These are phyloP conservation scores for Centruroides vittatus DNA, from an alignment of 1,140 invertebrate genomes.

Conservation along the genomic window DNA sequence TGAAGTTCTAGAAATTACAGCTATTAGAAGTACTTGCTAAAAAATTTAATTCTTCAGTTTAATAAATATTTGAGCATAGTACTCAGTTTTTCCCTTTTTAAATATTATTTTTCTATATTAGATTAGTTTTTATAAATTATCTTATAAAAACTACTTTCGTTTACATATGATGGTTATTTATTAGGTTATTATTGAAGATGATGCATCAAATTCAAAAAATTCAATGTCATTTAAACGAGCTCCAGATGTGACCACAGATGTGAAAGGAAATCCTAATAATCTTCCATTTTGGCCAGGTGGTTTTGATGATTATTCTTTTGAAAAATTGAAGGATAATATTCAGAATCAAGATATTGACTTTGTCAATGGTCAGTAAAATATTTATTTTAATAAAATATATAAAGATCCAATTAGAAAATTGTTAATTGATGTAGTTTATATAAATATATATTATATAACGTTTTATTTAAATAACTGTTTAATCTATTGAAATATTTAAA, in stretches of 20 bases:
- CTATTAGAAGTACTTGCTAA: too few species aligned
- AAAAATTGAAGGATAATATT: slow-evolving; percentile 22
- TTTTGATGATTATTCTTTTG: slow-evolving; percentile 40
- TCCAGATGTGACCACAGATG: slow-evolving; percentile 38
- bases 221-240: slow-evolving; percentile 55
- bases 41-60: too few species aligned
- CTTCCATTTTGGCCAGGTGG: slow-evolving; percentile 68
- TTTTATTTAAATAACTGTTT: too few species aligned
- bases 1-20: too few species aligned
- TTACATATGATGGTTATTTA: neutral
- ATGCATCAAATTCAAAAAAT: slow-evolving; percentile 50
- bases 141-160: slow-evolving; percentile 1
- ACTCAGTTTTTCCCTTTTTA: too few species aligned
- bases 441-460: too few species aligned
- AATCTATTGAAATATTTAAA: too few species aligned
- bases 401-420: slow-evolving; percentile 5
- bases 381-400: slow-evolving; percentile 11
- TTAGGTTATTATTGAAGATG: slow-evolving; percentile 37
- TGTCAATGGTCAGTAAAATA: slow-evolving; percentile 34
- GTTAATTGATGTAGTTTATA: too few species aligned
- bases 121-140: neutral
- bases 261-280: slow-evolving; percentile 52
- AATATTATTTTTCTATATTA: neutral
- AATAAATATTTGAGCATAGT: too few species aligned
- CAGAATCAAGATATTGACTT: slow-evolving; percentile 20